These are phyloP conservation scores for Physocephala rufipes DNA, from an alignment of 2,888 invertebrate species.

Conservation along the genomic window DNA sequence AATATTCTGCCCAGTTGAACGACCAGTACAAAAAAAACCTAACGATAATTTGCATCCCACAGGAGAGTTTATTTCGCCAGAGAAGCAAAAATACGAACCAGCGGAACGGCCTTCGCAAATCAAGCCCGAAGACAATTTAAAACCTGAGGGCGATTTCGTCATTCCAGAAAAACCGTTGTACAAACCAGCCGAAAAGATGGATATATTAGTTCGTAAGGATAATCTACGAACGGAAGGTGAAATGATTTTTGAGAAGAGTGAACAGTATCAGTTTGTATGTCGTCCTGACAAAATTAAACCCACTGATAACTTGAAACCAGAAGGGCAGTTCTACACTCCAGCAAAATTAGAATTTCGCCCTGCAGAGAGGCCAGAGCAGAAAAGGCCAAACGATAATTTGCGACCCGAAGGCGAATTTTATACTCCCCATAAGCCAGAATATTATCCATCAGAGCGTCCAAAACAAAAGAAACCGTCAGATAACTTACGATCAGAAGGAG, in stretches of 20 bases:
- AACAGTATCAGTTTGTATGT: slow-evolving; percentile 55
- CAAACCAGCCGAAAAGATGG: slow-evolving; percentile 54
- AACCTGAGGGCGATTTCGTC: slow-evolving; percentile 66
- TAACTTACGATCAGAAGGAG: slow-evolving; percentile 66
- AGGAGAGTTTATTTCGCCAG: slow-evolving; percentile 64
- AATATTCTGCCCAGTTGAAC: slow-evolving; percentile 65
- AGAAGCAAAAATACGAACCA: slow-evolving; percentile 62
- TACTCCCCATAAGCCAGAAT: slow-evolving; percentile 64
- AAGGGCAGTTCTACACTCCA: slow-evolving; percentile 67
- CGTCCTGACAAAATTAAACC: slow-evolving; percentile 63
- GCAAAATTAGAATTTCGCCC: slow-evolving; percentile 43
- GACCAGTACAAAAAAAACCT: slow-evolving; percentile 65
- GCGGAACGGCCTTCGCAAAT: slow-evolving; percentile 63
- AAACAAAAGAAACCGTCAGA: slow-evolving; percentile 62
- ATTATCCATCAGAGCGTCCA: slow-evolving; percentile 66
- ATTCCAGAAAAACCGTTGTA: slow-evolving; percentile 62
- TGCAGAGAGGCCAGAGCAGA: slow-evolving; percentile 62
- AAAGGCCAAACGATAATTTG: slow-evolving; percentile 68
- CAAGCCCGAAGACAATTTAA: slow-evolving; percentile 67
- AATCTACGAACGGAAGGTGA: too few relatives aligned
- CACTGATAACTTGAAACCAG: slow-evolving; percentile 66
- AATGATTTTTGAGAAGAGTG: too few relatives aligned
- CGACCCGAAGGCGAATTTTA: slow-evolving; percentile 70
- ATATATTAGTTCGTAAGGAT: slow-evolving; percentile 67
- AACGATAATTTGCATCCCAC: slow-evolving; percentile 69